phyloP scores from a whole-genome alignment of 1,140 invertebrate species.

The Pogonognathellus flavescens region DNA sequence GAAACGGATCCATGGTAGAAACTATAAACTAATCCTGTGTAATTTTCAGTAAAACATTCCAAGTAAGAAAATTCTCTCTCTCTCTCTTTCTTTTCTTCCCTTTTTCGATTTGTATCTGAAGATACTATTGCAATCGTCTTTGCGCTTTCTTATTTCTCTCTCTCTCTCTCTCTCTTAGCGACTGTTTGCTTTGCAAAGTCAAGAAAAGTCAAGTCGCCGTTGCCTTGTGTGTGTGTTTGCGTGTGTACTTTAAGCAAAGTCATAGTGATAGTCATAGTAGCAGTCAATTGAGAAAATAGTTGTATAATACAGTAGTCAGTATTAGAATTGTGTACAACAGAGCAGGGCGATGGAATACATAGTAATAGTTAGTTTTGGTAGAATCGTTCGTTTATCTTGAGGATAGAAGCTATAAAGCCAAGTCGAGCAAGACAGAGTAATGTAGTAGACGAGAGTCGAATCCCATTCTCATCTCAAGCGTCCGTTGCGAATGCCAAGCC shows the following conservation, averaged over 20 bases:
- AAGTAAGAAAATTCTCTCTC: not conserved
- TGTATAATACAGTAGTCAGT: too few species aligned
- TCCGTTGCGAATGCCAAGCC: slow-evolving; percentile 42
- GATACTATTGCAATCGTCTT: slow-evolving; percentile 16
- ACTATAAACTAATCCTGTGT: slow-evolving; percentile 24
- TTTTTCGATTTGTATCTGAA: slow-evolving; percentile 8
- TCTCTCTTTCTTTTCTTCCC: not conserved
- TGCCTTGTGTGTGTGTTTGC: too few species aligned
- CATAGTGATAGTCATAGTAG: not conserved
- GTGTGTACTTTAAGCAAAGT: too few species aligned
- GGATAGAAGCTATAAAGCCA: slow-evolving; percentile 25
- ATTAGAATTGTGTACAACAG: not conserved
- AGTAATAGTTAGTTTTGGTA: not conserved
- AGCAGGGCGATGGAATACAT: not conserved
- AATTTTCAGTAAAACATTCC: slow-evolving; percentile 33
- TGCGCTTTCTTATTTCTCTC: not conserved
- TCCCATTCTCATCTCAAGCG: slow-evolving; percentile 13
- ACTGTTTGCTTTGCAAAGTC: slow-evolving; percentile 33
- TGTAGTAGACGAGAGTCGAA: slow-evolving; percentile 21
- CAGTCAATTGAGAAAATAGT: not conserved
- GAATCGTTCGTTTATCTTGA: slow-evolving; percentile 22
- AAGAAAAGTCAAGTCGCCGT: not conserved
- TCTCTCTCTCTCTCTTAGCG: too few species aligned
- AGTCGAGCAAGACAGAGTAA: slow-evolving; percentile 35
- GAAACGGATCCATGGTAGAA: not conserved